Evolutionary conservation across 1,140 invertebrate species (phyloP), one percentile per base, ranked within the genome.

Genomic region (Ganaspis sp.): DNA sequence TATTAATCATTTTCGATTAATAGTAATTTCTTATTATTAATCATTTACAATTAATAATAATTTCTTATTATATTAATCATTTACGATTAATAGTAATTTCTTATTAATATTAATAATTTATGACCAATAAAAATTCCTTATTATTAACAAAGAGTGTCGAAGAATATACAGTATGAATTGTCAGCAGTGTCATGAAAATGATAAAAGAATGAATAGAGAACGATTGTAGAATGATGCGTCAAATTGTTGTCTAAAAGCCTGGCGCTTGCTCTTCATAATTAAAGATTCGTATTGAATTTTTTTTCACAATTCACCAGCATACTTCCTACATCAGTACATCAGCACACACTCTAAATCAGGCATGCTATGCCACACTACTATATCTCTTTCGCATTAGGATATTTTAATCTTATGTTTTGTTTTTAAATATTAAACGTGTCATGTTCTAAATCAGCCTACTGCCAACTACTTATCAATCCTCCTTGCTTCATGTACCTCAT

Each of bases 371-470:
- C 85, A 80, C 87, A 86, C 88, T 89, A 89, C 85, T 87, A 79
- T 87, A 89, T 80, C 84, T 84, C 86, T 79, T 87, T 86, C 84
- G 80, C 81, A 82, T 88, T 88, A 87, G 87, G 83, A 88, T 89
- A 86, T 87, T 88, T 86, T 85, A 85, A 82, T 84, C 85, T 85
- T 86, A 84, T 74, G 83, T 86, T 82, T 77, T 83, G n/a, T 45
- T 77, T 23, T 76, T 83, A 87, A 89, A 84, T 86, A 84, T 88
- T 89, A 86, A 83, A 89, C 85, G 85, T 88, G 86, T 83, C 86
- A 83, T 87, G 85, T 89, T 88, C 87, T 89, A 89, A 83, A 86
- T 87, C 84, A 89, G 87, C 85, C 88, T 90, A 90, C 87, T 87
- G 86, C 85, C 85, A 84, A 87, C 87, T 89, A 89, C 86, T 77